phyloP scores from a whole-genome alignment of 2,888 invertebrate genomes.

The Aplocera efformata region DNA sequence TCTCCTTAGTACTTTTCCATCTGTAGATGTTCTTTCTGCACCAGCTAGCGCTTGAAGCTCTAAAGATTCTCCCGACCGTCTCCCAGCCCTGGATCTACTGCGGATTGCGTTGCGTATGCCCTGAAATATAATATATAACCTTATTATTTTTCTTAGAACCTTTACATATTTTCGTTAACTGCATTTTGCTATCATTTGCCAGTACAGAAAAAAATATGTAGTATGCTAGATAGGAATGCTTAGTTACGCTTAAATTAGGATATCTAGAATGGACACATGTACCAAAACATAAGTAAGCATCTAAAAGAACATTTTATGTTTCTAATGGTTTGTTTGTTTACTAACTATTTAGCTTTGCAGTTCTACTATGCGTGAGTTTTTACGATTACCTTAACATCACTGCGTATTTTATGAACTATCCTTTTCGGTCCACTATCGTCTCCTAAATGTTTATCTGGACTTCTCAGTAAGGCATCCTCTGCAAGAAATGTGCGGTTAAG shows the following conservation, averaged over 20 bases:
- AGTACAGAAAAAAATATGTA: too few relatives aligned
- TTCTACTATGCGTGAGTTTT: constrained; percentile 1
- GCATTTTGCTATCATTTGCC: too few relatives aligned
- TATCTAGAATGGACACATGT: too few relatives aligned
- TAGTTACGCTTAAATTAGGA: too few relatives aligned
- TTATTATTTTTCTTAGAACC: too few relatives aligned
- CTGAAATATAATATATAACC: constrained; percentile 46
- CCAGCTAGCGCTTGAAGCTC: constrained; percentile 76
- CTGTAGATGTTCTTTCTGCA: constrained; percentile 61
- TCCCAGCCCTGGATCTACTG: constrained; percentile 76
- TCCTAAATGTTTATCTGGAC: constrained; percentile 67
- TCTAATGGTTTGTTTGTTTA: too few relatives aligned
- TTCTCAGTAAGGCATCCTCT: constrained; percentile 50
- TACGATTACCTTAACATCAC: constrained; percentile 86
- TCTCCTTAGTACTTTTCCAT: constrained; percentile 81
- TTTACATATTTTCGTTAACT: too few relatives aligned
- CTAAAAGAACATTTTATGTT: too few relatives aligned
- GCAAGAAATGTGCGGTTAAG: constrained; percentile 26
- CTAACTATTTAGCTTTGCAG: too few relatives aligned
- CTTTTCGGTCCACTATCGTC: constrained; percentile 86
- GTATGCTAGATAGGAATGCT: too few relatives aligned
- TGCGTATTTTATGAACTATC: constrained; percentile 90
- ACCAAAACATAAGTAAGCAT: too few relatives aligned
- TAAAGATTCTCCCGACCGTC: constrained; percentile 82
- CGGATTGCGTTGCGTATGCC: constrained; percentile 81